Evolutionary conservation across 1,140 invertebrate genomes (phyloP).

Genomic region (Agrypnia vestita): DNA sequence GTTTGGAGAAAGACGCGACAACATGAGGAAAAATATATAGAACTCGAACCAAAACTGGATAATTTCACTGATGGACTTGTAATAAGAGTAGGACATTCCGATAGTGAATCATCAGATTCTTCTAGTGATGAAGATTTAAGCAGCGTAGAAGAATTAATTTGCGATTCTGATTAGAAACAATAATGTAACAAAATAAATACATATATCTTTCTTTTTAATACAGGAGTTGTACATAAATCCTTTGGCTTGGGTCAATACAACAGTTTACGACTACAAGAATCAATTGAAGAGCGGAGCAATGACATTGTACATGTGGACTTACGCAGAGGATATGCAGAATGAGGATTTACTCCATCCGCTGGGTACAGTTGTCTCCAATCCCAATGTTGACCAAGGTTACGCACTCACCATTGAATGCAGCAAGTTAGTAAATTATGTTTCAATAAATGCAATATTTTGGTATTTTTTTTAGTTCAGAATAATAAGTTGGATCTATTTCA

Average conservation of each 20-base stretch:
- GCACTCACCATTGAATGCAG: slow-evolving; percentile 88
- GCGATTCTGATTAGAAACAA: too few species aligned
- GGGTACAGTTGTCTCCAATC: slow-evolving; percentile 90
- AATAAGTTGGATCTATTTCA: slow-evolving; percentile 58
- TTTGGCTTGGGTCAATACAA: slow-evolving; percentile 94
- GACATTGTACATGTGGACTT: slow-evolving; percentile 93
- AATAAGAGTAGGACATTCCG: too few species aligned
- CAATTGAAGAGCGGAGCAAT: slow-evolving; percentile 88
- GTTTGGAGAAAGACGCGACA: too few species aligned
- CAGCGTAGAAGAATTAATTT: too few species aligned
- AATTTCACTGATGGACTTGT: not conserved
- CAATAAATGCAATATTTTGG: not conserved
- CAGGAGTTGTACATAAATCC: slow-evolving; percentile 85
- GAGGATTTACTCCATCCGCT: slow-evolving; percentile 90
- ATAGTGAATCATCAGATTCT: too few species aligned
- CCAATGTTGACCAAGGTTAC: slow-evolving; percentile 85
- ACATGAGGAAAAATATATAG: too few species aligned
- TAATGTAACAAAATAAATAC: not conserved
- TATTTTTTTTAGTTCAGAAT: not conserved
- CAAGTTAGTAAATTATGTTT: slow-evolving; percentile 71
- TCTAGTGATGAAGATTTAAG: too few species aligned
- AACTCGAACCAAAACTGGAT: too few species aligned
- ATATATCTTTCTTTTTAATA: slow-evolving; percentile 56
- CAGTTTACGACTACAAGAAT: slow-evolving; percentile 94
- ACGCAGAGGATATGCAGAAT: slow-evolving; percentile 89